Evolutionary conservation across 2,797 vertebrate genomes (phyloP).

Genomic region (Rhodeus uyekii): DNA sequence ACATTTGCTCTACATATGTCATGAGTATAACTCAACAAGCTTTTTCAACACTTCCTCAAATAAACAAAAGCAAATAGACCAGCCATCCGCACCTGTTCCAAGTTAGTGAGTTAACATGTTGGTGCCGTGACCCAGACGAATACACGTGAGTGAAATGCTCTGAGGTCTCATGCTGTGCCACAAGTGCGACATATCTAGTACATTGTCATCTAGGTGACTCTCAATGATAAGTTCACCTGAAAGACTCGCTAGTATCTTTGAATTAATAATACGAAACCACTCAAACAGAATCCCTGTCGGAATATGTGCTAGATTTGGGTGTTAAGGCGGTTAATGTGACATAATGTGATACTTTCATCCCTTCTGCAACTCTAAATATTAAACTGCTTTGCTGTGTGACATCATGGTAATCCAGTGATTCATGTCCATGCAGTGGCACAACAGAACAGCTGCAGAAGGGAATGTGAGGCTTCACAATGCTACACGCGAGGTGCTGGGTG

Average conservation of each 20-base stretch:
- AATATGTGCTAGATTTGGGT: neutral
- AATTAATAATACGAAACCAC: neutral
- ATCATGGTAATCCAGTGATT: slow-evolving; percentile 20
- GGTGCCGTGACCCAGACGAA: slow-evolving; percentile 31
- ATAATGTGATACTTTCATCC: slow-evolving; percentile 36
- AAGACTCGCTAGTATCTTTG: neutral
- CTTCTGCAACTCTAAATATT: slow-evolving; percentile 14
- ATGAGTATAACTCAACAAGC: neutral
- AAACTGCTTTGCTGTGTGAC: slow-evolving; percentile 22
- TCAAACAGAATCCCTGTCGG: neutral
- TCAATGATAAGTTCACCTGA: slow-evolving; percentile 69
- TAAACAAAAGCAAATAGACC: neutral
- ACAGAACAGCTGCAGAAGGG: slow-evolving; percentile 51
- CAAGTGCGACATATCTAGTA: slow-evolving; percentile 53
- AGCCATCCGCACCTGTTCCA: slow-evolving; percentile 10
- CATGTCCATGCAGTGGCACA: neutral
- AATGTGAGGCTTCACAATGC: slow-evolving; percentile 32
- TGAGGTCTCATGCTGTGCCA: slow-evolving; percentile 40
- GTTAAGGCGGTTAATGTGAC: slow-evolving; percentile 16
- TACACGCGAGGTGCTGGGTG: neutral
- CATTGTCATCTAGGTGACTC: slow-evolving; percentile 67
- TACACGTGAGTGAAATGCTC: neutral
- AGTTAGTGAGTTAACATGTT: slow-evolving; percentile 28
- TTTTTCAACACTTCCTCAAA: slow-evolving; percentile 32
- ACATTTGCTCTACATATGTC: slow-evolving; percentile 14